A percentile compares a stretch with the other conserved stretches of the same genome.
phyloP scores from a whole-genome alignment of 2,113 vertebrate species.

The Sinosuthora webbiana region DNA sequence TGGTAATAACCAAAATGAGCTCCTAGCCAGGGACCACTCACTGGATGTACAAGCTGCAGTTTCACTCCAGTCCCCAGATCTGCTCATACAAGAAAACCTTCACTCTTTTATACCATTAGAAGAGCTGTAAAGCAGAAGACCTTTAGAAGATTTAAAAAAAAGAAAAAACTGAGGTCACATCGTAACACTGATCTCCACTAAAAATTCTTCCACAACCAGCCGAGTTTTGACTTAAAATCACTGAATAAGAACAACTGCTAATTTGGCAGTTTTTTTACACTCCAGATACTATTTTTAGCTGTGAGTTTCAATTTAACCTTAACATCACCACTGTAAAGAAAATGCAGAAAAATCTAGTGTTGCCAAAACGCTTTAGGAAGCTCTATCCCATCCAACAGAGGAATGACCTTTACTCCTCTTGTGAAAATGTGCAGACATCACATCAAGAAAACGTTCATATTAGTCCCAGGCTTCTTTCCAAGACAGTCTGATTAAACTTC shows the following conservation, averaged over 20 bases:
- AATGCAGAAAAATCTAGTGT: background rate
- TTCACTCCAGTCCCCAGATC: background rate
- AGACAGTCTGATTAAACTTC: background rate
- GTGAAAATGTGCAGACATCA: background rate
- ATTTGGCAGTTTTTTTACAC: background rate
- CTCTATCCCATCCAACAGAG: background rate
- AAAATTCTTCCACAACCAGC: background rate
- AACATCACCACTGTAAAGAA: background rate
- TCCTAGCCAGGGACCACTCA: background rate
- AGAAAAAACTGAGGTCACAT: background rate
- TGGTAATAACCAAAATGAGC: background rate
- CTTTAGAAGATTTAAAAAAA: background rate
- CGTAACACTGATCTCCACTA: background rate
- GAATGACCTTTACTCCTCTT: background rate
- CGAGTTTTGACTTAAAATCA: background rate
- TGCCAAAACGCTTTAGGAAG: background rate
- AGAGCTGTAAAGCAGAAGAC: background rate
- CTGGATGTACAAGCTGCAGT: background rate
- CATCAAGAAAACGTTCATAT: background rate
- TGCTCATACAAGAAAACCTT: background rate
- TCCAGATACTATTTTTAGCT: background rate
- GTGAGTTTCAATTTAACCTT: background rate
- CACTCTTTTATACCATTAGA: background rate
- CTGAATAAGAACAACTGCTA: background rate
- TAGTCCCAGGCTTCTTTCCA: background rate